Percentiles rank a stretch among this genome's conserved stretches.
These are phyloP conservation scores for Microcebus murinus DNA, from an alignment of 2,113 vertebrate species.

Conservation along the genomic window DNA sequence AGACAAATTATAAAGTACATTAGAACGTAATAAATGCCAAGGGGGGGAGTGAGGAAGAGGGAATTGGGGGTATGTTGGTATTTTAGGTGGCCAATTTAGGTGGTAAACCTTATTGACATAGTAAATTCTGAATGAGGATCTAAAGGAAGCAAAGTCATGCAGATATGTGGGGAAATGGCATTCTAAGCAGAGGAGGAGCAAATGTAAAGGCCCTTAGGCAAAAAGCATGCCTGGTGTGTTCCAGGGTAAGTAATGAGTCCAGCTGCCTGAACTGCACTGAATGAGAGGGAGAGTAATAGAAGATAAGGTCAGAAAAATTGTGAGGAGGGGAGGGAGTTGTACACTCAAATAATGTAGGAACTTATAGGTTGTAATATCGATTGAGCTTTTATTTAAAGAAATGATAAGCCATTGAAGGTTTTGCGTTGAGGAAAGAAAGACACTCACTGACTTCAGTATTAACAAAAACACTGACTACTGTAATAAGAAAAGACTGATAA, in stretches of 20 bases:
- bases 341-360: not conserved
- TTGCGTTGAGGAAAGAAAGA: not conserved
- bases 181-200: not conserved
- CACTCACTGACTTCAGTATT: not conserved
- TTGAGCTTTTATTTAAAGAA: not conserved
- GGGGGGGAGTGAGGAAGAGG: not conserved
- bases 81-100: not conserved
- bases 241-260: not conserved
- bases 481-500: not conserved
- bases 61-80: not conserved
- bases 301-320: not conserved
- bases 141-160: not conserved
- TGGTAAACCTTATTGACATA: not conserved
- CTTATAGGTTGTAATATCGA: not conserved
- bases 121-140: not conserved
- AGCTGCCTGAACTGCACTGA: not conserved
- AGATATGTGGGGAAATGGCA: not conserved
- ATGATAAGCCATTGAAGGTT: not conserved
- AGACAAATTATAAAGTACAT: not conserved
- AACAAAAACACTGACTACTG: not conserved
- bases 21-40: not conserved
- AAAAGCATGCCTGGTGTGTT: not conserved
- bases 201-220: not conserved
- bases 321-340: not conserved
- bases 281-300: not conserved